Conservation (phyloP, 2,797 vertebrate species). For the Pipistrellus pygmaeus region DNA sequence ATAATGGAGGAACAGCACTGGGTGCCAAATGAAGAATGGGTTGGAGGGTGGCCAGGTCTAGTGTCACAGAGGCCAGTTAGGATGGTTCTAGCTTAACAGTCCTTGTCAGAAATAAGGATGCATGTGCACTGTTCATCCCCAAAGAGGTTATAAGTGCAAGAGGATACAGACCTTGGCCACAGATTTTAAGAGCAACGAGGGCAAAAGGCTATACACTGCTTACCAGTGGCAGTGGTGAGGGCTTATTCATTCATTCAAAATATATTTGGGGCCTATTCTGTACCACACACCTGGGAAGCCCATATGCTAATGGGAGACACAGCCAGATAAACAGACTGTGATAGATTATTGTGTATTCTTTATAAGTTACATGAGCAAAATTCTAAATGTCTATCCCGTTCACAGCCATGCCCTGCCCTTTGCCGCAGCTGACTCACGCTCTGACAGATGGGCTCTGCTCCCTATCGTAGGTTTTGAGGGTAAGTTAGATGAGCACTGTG, state of each 20-base stretch:
- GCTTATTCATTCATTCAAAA: not conserved
- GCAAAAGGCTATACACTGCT: not conserved
- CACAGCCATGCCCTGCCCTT: no score
- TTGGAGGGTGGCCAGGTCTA: constrained; percentile 14
- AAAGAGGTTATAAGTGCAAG: not conserved
- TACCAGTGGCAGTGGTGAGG: not conserved
- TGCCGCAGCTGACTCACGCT: no score
- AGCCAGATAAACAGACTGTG: not conserved
- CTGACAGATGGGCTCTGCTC: not conserved
- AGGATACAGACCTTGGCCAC: not conserved
- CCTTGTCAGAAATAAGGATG: constrained; percentile 43
- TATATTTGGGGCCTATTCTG: not conserved
- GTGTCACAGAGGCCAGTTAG: constrained; percentile 11
- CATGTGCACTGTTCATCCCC: not conserved
- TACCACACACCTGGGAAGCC: not conserved
- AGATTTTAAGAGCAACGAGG: constrained; percentile 20
- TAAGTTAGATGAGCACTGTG: not conserved
- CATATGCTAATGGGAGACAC: not conserved
- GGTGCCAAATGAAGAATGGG: not conserved
- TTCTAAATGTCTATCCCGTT: not conserved
- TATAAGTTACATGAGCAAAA: not conserved
- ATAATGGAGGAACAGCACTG: not conserved
- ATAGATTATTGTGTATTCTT: not conserved
- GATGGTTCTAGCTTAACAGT: not conserved
- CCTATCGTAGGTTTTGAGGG: not conserved